Base-by-base conservation (phyloP, 2,113 vertebrate species). In the Lampris megalopsis region DNA sequence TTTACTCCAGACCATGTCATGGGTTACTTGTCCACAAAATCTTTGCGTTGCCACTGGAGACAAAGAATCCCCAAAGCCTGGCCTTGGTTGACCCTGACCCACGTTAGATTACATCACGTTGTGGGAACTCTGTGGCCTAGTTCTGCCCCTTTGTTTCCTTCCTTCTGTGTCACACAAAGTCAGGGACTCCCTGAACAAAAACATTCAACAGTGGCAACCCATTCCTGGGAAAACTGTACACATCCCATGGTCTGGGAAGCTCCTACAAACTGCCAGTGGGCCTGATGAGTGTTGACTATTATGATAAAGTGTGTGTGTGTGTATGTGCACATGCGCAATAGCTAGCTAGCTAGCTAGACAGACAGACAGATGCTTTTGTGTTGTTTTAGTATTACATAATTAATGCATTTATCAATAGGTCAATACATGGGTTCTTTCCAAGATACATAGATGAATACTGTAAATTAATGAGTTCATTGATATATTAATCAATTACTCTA, bases 51-150 rank as follows among this genome's bases (percentile, higher is more conserved):
- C 63, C 62, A 71, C 75, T 83, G 73, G 53, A 80, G 82, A 75
- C 71, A 82, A 75, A 82, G 69, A 53, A 74, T 78, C 83, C 72
- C 71, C 6, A 83, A 83, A 72, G 4, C 40, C 40, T 52, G 76
- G 73, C 85, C 86, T 84, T 59, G 72, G 63, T 48, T 63, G 82
- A 86, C 82, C 83, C 75, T 68, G 80, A 88, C 85, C 81, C 68
- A 72, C 57, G 66, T 58, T 56, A 73, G 50, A 75, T 90, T 86
- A 79, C 88, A 66, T 93, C 86, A 91, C 75, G 86, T 4, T 63
- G 81, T 93, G 93, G 92, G 94, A 94, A 93, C 86, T 48, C 64
- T 71, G 63, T 43, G 90, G 86, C 92, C 92, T 87, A 59, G 73
- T 86, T 88, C 71, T 91, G 88, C 81, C 87, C 86, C 82, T 91